These are phyloP conservation scores for Neoseiulus cucumeris DNA, from an alignment of 1,140 invertebrate species.

Conservation along the genomic window DNA sequence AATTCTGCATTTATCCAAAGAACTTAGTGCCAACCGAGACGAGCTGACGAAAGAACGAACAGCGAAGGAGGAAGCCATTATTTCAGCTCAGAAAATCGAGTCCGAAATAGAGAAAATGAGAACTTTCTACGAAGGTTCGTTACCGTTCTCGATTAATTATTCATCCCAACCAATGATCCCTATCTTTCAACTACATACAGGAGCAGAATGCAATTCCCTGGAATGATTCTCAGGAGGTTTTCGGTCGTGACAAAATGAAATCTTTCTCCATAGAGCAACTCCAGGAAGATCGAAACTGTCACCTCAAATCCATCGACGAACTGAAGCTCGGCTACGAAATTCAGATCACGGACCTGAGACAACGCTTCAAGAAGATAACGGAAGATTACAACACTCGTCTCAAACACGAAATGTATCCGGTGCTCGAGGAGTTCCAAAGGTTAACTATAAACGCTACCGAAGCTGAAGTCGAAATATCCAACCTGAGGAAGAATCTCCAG, in stretches of 20 bases:
- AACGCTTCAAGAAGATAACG: background rate
- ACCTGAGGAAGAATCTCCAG: background rate
- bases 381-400: background rate
- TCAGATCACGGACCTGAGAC: background rate
- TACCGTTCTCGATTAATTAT: too few species aligned
- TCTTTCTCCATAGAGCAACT: background rate
- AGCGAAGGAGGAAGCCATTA: background rate
- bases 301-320: background rate
- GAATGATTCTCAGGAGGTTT: too few species aligned
- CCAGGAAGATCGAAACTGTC: background rate
- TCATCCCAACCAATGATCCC: too few species aligned
- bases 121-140: background rate
- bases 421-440: conserved; percentile 4
- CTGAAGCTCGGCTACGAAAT: background rate
- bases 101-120: background rate
- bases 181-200: too few species aligned
- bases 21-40: background rate
- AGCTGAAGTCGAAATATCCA: background rate
- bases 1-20: background rate
- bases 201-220: too few species aligned
- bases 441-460: background rate
- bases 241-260: too few species aligned
- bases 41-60: background rate
- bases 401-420: conserved; percentile 7
- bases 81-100: background rate